Evolutionary conservation across 2,797 vertebrate genomes (phyloP), one percentile per base, ranked within the genome.

Genomic region (Gephyroberyx darwinii): DNA sequence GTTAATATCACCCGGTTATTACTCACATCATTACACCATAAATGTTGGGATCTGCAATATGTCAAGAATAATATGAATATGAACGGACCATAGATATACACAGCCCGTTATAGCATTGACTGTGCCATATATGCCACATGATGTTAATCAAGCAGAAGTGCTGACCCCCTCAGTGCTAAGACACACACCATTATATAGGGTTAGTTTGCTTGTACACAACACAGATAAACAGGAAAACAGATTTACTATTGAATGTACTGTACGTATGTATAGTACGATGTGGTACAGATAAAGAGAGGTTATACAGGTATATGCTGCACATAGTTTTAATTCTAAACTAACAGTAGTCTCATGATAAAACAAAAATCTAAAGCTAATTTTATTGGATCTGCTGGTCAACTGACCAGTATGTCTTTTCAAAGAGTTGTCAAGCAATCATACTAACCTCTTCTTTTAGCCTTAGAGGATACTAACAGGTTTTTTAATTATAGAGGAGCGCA

Each of bases 401-500:
- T 81, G 85, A 74, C 77, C 80, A 69, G 48, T 30, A 22, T 71
- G 59, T 65, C 57, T 74, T 65, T 72, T 71, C 43, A 66, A 70
- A 69, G 73, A 79, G 30, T 55, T 71, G 72, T 69, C 77, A 76
- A 73, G 20, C 69, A 81, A 83, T 89, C 75, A 84, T 65, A 87
- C 60, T 73, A 83, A 80, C 69, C 71, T 79, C 67, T 85, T 86
- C 85, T 89, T 90, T 90, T 83, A 80, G 77, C 71, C 82, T 64
- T 58, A 13, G 2, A 85, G 77, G 80, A 89, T 86, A 89, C 87
- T 87, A 87, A 89, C 80, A 82, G 79, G 37, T 87, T 87, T 77
- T 90, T 89, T 89, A 88, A 92, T 91, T 92, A 91, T 91, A 88
- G 78, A 82, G 78, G 86, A 83, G 69, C 85, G 82, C 86, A 86